Evolutionary conservation across 2,888 invertebrate species (phyloP), one percentile per base, ranked within the genome.

Genomic region (Prosapia bicincta): DNA sequence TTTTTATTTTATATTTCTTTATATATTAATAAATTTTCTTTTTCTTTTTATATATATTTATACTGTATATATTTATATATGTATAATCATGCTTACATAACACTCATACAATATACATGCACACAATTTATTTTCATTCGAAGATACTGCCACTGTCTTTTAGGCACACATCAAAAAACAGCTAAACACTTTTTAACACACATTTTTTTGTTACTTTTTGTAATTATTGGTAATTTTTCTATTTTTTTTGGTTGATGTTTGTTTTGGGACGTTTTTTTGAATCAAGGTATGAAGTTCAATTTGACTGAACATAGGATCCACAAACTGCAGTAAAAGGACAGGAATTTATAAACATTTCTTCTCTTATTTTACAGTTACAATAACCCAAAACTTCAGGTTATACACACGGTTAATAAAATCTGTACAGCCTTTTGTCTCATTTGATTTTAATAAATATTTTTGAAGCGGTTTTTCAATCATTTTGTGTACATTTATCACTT

Each of bases 111-210:
- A 54, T 54, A n/a, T 54, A 54, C 20, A 38, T 9, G 3, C 54
- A 54, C 54, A 20, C 54, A 38, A 38, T 38, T 38, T 38, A 38
- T 38, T 38, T 38, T 38, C 38, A 54, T 54, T 54, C 54, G 54
- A 54, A 54, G 54, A 54, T 54, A 54, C 54, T 54, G 54, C 54
- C 54, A 54, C 20, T 54, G 54, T 54, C 54, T 20, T 54, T 54
- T 54, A 54, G 54, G 54, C 54, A 54, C 54, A 54, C 54, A 54
- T 54, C 54, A 54, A 54, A 54, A 54, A 54, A 54, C 54, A 54
- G 54, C 54, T 54, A 54, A 38, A 54, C 54, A 54, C 54, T 54
- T 54, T 54, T 54, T 54, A 54, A 54, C 54, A 54, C 54, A 54
- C 54, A 54, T 54, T 54, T 54, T 54, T 54, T 54, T 54, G 54